A percentile compares a stretch with the other conserved stretches of the same genome.
Evolutionary conservation across 2,888 invertebrate genomes (phyloP).

Genomic region (Euzetes globulus): DNA sequence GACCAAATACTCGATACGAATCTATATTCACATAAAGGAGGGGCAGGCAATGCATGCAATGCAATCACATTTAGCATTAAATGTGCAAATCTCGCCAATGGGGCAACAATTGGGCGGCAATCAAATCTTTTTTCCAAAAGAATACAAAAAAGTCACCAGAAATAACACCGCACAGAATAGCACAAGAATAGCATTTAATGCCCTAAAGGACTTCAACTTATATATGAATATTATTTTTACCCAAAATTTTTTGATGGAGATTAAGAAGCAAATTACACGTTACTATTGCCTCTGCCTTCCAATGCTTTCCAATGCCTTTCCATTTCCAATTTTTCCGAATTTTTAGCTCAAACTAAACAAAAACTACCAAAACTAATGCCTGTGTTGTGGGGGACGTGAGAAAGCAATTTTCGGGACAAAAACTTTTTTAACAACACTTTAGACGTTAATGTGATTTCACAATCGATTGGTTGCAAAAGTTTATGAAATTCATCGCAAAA

Average conservation of each 20-base stretch:
- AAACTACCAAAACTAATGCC: background rate
- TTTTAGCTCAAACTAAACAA: background rate
- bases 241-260: constrained; percentile 3
- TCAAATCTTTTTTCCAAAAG: constrained; percentile 10
- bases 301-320: background rate
- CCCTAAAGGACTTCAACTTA: constrained; percentile 14
- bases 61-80: constrained; percentile 26
- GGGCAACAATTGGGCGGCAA: constrained; percentile 28
- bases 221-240: constrained; percentile 16
- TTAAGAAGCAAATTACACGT: background rate
- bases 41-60: background rate
- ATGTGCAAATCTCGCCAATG: constrained; percentile 22
- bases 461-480: background rate
- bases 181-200: constrained; percentile 5
- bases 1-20: constrained; percentile 13
- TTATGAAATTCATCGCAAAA: background rate
- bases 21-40: constrained; percentile 25
- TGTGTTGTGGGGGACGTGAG: constrained; percentile 15
- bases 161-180: background rate
- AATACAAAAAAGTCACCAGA: constrained; percentile 14
- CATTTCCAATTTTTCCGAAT: background rate
- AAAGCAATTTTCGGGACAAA: constrained; percentile 15
- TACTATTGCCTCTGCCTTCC: background rate
- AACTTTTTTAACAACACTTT: background rate
- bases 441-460: background rate